These are phyloP conservation scores for Drosophila pseudoananassae DNA, from an alignment of 1,140 invertebrate genomes.

Conservation along the genomic window DNA sequence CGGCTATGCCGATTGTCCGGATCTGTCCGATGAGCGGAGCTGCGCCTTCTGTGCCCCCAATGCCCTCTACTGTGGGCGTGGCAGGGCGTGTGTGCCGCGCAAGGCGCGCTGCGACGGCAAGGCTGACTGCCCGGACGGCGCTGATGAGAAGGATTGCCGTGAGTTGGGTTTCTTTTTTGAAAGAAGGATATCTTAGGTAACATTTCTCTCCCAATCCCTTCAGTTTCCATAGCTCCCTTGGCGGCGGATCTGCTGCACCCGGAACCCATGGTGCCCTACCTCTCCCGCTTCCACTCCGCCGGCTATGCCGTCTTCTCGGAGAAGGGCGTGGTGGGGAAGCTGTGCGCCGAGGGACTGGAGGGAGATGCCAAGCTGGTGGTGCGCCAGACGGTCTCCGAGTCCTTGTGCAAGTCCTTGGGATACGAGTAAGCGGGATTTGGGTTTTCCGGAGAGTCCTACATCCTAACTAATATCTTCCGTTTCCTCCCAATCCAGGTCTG, in stretches of 20 bases:
- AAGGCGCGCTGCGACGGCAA: conserved; percentile 92
- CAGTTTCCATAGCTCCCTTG: conserved; percentile 90
- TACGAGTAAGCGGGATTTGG: conserved; percentile 87
- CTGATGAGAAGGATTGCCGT: conserved; percentile 94
- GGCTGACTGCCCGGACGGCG: conserved; percentile 92
- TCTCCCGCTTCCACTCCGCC: conserved; percentile 88
- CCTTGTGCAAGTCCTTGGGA: conserved; percentile 90
- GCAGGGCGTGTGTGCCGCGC: conserved; percentile 89
- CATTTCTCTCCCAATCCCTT: conserved; percentile 10
- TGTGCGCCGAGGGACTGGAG: conserved; percentile 90
- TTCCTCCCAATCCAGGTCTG: conserved; percentile 78
- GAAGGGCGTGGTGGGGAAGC: conserved; percentile 91
- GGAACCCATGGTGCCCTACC: conserved; percentile 87
- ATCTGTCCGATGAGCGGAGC: conserved; percentile 91
- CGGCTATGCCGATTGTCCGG: conserved; percentile 93
- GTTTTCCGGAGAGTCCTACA: background rate
- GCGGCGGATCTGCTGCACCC: conserved; percentile 86
- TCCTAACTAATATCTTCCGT: background rate
- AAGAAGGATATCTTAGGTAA: too few relatives aligned
- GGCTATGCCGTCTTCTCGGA: conserved; percentile 94
- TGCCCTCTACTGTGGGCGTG: conserved; percentile 90
- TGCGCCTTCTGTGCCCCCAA: conserved; percentile 90
- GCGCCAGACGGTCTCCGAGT: conserved; percentile 89
- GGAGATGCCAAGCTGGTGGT: conserved; percentile 84
- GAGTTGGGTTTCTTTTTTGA: conserved; percentile 78